These are phyloP conservation scores for Genyomyrus donnyi DNA, from an alignment of 2,113 vertebrate species.

Conservation along the genomic window DNA sequence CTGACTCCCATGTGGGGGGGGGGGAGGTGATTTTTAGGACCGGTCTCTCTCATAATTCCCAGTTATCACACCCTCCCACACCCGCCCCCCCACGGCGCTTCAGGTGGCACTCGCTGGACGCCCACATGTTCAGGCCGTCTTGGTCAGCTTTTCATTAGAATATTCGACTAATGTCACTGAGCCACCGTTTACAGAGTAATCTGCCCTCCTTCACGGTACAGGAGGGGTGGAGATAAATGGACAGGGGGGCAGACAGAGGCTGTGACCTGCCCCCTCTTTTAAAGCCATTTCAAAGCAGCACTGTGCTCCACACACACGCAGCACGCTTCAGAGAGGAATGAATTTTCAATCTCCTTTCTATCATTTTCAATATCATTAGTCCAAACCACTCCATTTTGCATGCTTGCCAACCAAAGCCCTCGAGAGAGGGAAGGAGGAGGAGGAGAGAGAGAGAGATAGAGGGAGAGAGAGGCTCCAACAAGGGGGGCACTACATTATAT, in stretches of 20 bases:
- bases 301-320: conserved; percentile 67
- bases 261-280: conserved; percentile 39
- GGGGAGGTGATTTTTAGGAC: not conserved
- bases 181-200: conserved; percentile 16
- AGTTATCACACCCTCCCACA: conserved; percentile 9
- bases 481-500: conserved; percentile 70
- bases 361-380: conserved; percentile 99
- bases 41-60: not conserved
- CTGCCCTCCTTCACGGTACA: conserved; percentile 30
- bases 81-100: not conserved
- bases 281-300: conserved; percentile 62
- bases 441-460: conserved; percentile 22
- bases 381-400: conserved; percentile 89
- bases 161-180: not conserved
- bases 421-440: conserved; percentile 38
- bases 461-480: conserved; percentile 54
- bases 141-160: conserved; percentile 13
- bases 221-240: conserved; percentile 31
- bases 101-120: not conserved
- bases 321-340: conserved; percentile 88
- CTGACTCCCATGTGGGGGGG: not conserved
- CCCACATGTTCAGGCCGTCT: not conserved
- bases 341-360: conserved; percentile 98
- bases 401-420: conserved; percentile 85
- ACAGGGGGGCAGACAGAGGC: conserved; percentile 35